Conservation (phyloP, 2,113 vertebrate species). For the Amazona vittata region DNA sequence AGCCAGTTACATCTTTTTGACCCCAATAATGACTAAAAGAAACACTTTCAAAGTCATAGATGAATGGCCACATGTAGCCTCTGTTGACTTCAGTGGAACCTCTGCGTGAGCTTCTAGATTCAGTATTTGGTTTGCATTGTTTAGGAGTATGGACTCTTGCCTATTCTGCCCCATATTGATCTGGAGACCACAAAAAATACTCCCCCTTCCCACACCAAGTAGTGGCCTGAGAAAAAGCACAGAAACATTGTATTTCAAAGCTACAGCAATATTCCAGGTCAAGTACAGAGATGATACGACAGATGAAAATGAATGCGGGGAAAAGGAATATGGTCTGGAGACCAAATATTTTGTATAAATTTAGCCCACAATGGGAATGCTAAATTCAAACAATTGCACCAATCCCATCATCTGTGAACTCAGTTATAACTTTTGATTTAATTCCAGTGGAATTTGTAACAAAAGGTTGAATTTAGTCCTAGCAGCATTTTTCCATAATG, state of each 20-base stretch:
- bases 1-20: not conserved
- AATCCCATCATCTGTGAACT: not conserved
- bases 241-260: not conserved
- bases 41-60: constrained; percentile 23
- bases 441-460: not conserved
- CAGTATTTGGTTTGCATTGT: constrained; percentile 40
- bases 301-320: not conserved
- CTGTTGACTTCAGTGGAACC: constrained; percentile 67
- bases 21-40: not conserved
- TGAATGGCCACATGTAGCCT: constrained; percentile 43
- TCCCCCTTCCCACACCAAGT: not conserved
- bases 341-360: not conserved
- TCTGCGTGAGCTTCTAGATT: constrained; percentile 24
- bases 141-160: not conserved
- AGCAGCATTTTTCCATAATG: not conserved
- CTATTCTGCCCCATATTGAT: not conserved
- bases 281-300: not conserved
- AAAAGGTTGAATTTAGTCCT: not conserved
- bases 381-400: not conserved
- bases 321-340: not conserved
- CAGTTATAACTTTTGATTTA: not conserved
- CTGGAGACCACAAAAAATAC: not conserved
- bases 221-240: not conserved
- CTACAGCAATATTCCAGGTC: not conserved
- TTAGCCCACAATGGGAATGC: not conserved